Base-by-base conservation (phyloP, 2,888 invertebrate genomes). In the Apocheima hispidaria region DNA sequence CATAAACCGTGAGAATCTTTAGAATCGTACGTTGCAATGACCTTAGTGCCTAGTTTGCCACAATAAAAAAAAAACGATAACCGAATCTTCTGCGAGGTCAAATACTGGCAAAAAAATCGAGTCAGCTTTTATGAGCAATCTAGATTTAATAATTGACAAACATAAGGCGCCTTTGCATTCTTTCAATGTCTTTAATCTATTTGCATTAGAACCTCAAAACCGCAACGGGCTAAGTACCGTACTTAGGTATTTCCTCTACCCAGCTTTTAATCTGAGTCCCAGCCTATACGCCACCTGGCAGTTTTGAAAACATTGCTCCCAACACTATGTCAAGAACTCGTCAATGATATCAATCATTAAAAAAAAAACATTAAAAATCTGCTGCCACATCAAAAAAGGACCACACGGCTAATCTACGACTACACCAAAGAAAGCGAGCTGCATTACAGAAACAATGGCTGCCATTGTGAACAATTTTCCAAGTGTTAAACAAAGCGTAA, bases 401-500 rank as follows among this genome's bases (percentile, higher is more conserved):
- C 56, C 33, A 20, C 30, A 33, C 41, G n/a, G 9, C 23, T 16
- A 28, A 36, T 38, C 43, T 36, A 33, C 41, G n/a, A 9, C 23
- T 16, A 28, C 40, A 38, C 43, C 20, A 49, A 60, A 56, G 62
- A 65, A 63, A 67, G 58, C 44, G 52, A 41, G 23, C 33, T 4
- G n/a, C n/a, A 30, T 21, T 18, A 28, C 18, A 46, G 26, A 43
- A 55, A 62, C 60, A 64, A 66, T 55, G 28, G 41, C 23, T 4
- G 12, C 57, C 41, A 63, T 65, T 68, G 65, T 68, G 40, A 44
- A 52, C 28, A 40, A 26, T 38, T 58, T 43, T 30, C 52, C 23
- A 26, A 18, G 21, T 40, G 57, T n/a, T 53, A 50, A 65, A 63
- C 65, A 63, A 62, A 38, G 40, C 36, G 30, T 21, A 10, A 55